Evolutionary conservation across 2,113 vertebrate genomes (phyloP), one percentile per base, ranked within the genome.

Genomic region (Urocynchramus pylzowi): DNA sequence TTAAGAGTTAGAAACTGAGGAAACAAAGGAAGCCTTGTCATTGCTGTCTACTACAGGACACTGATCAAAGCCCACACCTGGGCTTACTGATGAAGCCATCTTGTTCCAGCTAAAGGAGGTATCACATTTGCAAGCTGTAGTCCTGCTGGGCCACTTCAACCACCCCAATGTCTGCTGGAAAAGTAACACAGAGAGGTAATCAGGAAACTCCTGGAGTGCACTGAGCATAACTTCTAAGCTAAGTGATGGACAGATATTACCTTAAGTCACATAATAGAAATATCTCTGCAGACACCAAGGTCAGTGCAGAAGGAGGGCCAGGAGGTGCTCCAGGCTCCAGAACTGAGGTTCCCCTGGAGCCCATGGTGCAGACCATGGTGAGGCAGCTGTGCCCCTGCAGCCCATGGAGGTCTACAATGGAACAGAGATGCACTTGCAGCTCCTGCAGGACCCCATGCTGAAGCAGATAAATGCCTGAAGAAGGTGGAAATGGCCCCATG

Each of bases 321-420:
- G 52, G 7, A 65, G 37, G 1, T 37, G 23, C 7, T 59, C 37
- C 37, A 24, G 16, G 16, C 0, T 1, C 33, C 8, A 14, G 27
- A 52, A 16, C 39, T 2, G 44, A 59, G 15, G n/a, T 39, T 81
- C 5, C 8, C 11, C 17, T 35, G 42, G 2, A 35, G 35, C 17
- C 16, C 26, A 0, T 44, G 59, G 31, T 27, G 22, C 31, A 73
- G 21, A 0, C 42, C 50, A 11, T 6, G 18, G 37, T 27, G 59
- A 33, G 33, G 15, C 18, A 74, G 18, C 59, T 71, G 49, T 41
- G 33, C 10, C 5, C 18, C 11, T 44, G 18, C 18, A 74, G 22
- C 52, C 10, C 18, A 8, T 16, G 19, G 59, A 16, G 8, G 27
- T 3, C 21, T 10, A 27, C 0, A 2, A 1, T 3, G 7, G 50